phyloP scores from a whole-genome alignment of 1,140 invertebrate genomes.

The Drosophila saltans region DNA sequence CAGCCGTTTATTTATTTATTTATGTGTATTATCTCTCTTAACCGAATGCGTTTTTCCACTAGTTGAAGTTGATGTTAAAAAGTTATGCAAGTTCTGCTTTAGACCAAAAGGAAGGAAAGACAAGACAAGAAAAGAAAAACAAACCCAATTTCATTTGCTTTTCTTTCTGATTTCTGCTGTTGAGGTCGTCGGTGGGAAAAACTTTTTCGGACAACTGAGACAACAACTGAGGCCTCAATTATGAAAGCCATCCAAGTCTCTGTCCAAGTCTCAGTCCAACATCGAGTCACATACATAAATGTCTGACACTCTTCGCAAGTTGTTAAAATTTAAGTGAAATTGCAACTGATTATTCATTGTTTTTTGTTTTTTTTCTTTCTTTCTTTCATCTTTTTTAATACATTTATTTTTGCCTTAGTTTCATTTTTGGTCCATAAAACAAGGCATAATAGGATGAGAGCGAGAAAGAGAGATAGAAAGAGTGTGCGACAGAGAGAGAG shows the following conservation, averaged over 20 bases:
- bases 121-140: not conserved
- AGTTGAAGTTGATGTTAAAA: not conserved
- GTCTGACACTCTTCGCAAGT: constrained; percentile 64
- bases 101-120: constrained; percentile 13
- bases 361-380: constrained; percentile 1
- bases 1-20: constrained; percentile 49
- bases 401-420: not conserved
- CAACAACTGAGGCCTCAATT: not conserved
- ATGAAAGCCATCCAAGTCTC: constrained; percentile 14
- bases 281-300: constrained; percentile 50
- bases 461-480: constrained; percentile 9
- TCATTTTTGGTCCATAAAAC: constrained; percentile 40
- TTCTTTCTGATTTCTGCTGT: not conserved
- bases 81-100: constrained; percentile 72
- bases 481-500: not conserved
- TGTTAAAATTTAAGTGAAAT: constrained; percentile 75
- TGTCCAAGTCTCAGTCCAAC: constrained; percentile 22
- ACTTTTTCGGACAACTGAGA: constrained; percentile 35
- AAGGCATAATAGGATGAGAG: constrained; percentile 37
- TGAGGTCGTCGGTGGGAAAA: constrained; percentile 38
- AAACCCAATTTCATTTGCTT: constrained; percentile 1
- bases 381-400: not conserved
- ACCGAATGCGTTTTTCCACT: constrained; percentile 12
- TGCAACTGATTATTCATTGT: constrained; percentile 67
- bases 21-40: constrained; percentile 42